Percentiles rank a stretch among this genome's conserved stretches.
phyloP scores from a whole-genome alignment of 2,888 invertebrate species.

The Trichopria drosophilae region DNA sequence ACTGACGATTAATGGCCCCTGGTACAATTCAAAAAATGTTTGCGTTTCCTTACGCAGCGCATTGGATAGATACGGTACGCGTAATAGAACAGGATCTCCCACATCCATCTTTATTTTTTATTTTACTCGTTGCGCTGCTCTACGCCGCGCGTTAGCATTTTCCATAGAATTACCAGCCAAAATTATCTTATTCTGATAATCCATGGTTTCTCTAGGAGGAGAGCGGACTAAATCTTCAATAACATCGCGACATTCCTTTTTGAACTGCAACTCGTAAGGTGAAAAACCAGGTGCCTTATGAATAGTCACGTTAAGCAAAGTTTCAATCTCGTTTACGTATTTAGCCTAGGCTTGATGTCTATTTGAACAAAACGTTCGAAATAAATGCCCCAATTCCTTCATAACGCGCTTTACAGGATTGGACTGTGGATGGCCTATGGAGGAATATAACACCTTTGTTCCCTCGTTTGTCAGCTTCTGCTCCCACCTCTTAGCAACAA shows the following conservation, averaged over 20 bases:
- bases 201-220: background rate
- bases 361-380: slow-evolving; percentile 24
- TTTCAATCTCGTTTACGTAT: background rate
- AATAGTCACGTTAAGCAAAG: slow-evolving; percentile 6
- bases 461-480: too few relatives aligned
- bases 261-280: slow-evolving; percentile 16
- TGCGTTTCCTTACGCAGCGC: background rate
- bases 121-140: background rate
- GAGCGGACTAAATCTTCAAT: too few relatives aligned
- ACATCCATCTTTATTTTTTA: background rate
- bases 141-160: too few relatives aligned
- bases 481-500: too few relatives aligned
- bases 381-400: slow-evolving; percentile 34
- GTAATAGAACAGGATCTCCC: background rate
- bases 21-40: too few relatives aligned
- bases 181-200: background rate
- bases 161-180: background rate
- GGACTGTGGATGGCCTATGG: slow-evolving; percentile 34
- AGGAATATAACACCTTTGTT: too few relatives aligned
- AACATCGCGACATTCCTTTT: too few relatives aligned
- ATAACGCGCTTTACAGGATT: slow-evolving; percentile 39
- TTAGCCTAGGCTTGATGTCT: too few relatives aligned
- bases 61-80: background rate
- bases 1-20: too few relatives aligned
- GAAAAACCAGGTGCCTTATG: slow-evolving; percentile 11